Base-by-base conservation (phyloP, 2,797 vertebrate species). In the Trematomus bernacchii region DNA sequence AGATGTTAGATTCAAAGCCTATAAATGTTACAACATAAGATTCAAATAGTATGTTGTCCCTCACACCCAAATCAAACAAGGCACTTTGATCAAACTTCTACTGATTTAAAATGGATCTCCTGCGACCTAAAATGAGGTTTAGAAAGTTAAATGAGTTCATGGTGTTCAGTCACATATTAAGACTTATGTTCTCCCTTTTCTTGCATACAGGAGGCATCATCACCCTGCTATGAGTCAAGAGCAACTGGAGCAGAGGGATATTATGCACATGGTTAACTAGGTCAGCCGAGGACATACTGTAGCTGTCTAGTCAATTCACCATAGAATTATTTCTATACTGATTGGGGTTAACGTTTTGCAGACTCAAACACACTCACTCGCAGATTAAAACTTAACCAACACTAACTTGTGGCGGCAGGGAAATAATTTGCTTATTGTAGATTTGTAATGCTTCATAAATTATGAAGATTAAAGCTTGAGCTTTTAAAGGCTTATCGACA, bases 181-280 rank as follows among this genome's bases (percentile, higher is more conserved):
- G 79, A 80, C 68, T 84, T 76, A 75, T 70, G 68, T 66, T 79
- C 79, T 83, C 46, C 50, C 27, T 75, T 62, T 63, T 71, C 69
- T 83, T 74, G 58, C 74, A 80, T 76, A 60, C 75, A 66, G 54
- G 61, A 83, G 73, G 73, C 76, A 67, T 71, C 71, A 40, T 88
- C 84, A 77, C 82, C 48, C 80, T 72, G 58, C 73, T 64, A 57
- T 76, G 85, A 87, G 82, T 90, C 90, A 89, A 90, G 86, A 79
- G 88, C 87, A 86, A 82, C 13, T 72, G 79, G 76, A 87, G 84
- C 77, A 81, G 72, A 80, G 80, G 69, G 75, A 86, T 82, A 85
- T 78, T 87, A 83, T 85, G 81, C 79, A 79, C 78, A 82, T 67
- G 68, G 67, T 86, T 85, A 90, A 87, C 87, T 86, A 75, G 89